A percentile compares a stretch with the other conserved stretches of the same genome.
Conservation (phyloP, 2,888 invertebrate species). For the Dryococelus australis region DNA sequence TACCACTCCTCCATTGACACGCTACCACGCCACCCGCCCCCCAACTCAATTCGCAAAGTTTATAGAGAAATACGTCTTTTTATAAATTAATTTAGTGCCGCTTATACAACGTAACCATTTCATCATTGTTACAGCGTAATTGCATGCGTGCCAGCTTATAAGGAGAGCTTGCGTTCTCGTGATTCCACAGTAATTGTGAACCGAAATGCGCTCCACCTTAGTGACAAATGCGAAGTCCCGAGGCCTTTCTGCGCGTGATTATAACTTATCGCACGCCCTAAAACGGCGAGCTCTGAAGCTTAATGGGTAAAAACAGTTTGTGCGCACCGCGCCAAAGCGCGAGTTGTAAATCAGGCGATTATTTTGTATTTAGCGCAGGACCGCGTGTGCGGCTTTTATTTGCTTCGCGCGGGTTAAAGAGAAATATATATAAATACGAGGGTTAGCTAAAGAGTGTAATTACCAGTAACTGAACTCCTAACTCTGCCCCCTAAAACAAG, state of each 20-base stretch:
- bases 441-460: not conserved
- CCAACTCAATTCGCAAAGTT: no score
- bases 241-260: not conserved
- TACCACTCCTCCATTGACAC: no score
- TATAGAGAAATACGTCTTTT: no score
- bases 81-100: no score
- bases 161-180: not conserved
- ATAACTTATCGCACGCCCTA: not conserved
- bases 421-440: not conserved
- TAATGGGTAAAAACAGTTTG: not conserved
- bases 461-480: conserved; percentile 3
- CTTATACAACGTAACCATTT: no score
- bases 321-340: not conserved
- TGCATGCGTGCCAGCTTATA: not conserved
- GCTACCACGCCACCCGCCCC: no score
- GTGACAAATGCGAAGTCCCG: not conserved
- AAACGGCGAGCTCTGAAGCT: not conserved
- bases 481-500: not conserved
- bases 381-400: not conserved
- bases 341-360: not conserved
- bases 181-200: not conserved
- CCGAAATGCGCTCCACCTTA: not conserved
- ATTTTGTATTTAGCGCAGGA: not conserved
- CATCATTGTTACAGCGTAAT: no score
- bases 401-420: not conserved